Base-by-base conservation (phyloP, 2,113 vertebrate genomes). In the Charadrius vociferus region DNA sequence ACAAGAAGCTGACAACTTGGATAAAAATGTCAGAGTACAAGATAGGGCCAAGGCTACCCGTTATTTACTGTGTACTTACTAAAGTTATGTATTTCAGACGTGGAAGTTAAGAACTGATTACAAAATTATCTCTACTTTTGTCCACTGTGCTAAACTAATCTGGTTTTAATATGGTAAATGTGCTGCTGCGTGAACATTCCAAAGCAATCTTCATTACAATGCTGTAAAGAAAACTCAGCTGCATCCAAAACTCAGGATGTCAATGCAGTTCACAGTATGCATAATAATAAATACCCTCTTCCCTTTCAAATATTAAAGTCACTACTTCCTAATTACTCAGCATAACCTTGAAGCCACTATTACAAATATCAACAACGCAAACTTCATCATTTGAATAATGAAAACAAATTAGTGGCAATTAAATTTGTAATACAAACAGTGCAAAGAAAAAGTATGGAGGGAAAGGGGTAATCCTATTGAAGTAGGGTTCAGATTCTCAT, bases 201-300 rank as follows among this genome's bases (percentile, higher is more conserved):
- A 97, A 98, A 97, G 96, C 90, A 92, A 96, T 97, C 96, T 97
- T 97, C 96, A 91, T 95, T 94, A 74, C 77, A 93, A 85, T 65
- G 96, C 83, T 94, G 95, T 96, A 93, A 98, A 95, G 90, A 94
- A 96, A 97, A 97, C 81, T 93, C 66, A 5, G 71, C 74, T 96
- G 74, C 97, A 97, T 96, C 94, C 77, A 12, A 88, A 97, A 96
- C 56, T 86, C 26, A 53, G 95, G 98, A 97, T 97, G 91, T 87
- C 97, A 97, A 97, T 97, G 98, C 97, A 98, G 96, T 98, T 98
- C 98, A 98, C 98, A 98, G 98, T 98, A 97, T 80, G 88, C 89
- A 22, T 81, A 98, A 22, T 81, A 98, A 98, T 98, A 98, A 98
- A 98, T 98, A 98, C 96, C 92, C 96, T 94, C 96, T 95, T 97